Percentiles rank a stretch among this genome's conserved stretches.
These are phyloP conservation scores for Cisticola juncidis DNA, from an alignment of 2,113 vertebrate species.

Conservation along the genomic window DNA sequence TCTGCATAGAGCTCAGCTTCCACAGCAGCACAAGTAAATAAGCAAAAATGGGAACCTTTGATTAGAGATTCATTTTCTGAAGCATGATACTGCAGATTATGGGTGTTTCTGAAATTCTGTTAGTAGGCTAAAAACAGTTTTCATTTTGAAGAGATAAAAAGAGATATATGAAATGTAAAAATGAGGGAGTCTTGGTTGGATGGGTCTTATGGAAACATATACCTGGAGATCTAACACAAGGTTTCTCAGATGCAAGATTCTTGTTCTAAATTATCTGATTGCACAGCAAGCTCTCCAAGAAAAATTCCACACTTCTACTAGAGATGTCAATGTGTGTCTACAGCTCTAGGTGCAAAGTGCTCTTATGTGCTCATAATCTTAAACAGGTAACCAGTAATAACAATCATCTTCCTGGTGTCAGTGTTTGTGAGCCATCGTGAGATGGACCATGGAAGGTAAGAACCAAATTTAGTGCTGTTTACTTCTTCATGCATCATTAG, in stretches of 20 bases:
- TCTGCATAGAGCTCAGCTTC: neutral
- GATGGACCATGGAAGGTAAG: neutral
- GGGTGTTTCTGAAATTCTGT: neutral
- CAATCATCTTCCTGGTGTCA: neutral
- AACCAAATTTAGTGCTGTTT: neutral
- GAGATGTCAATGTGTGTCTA: neutral
- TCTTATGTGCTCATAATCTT: neutral
- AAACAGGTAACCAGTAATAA: neutral
- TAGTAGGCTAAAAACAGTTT: neutral
- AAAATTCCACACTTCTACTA: neutral
- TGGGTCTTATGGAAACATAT: rapidly evolving
- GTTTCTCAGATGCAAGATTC: neutral
- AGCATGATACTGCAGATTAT: neutral
- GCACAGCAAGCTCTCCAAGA: neutral
- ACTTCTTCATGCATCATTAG: neutral
- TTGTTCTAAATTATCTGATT: neutral
- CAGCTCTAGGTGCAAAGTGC: neutral
- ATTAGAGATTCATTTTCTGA: neutral
- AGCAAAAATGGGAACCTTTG: neutral
- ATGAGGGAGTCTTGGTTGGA: neutral
- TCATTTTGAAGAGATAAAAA: neutral
- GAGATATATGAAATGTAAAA: neutral
- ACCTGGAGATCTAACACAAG: neutral
- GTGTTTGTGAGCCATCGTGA: neutral
- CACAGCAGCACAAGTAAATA: neutral